Conservation (phyloP, 2,113 vertebrate genomes). For the Gopherus flavomarginatus region DNA sequence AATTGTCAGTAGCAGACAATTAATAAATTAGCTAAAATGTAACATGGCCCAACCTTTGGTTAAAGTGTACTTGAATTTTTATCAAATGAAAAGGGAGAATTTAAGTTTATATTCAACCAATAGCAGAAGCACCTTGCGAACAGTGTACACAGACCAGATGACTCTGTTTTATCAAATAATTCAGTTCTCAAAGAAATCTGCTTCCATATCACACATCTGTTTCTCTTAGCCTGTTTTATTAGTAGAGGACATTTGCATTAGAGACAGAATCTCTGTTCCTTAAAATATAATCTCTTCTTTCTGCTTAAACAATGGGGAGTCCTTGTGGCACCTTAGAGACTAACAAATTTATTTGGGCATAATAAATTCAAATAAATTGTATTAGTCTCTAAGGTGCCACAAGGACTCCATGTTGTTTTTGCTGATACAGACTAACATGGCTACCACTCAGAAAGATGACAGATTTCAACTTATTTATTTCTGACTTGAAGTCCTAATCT, state of each 20-base stretch:
- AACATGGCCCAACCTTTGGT: neutral
- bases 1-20: neutral
- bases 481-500: neutral
- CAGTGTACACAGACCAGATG: neutral
- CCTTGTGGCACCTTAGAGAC: no score
- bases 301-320: neutral
- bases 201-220: neutral
- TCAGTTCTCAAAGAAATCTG: neutral
- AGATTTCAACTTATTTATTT: neutral
- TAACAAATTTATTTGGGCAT: no score
- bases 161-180: neutral
- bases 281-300: neutral
- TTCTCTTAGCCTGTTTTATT: conserved; percentile 3
- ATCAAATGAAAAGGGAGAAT: neutral
- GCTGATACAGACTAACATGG: no score
- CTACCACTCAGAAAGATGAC: no score
- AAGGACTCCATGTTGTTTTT: no score
- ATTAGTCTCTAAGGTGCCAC: no score
- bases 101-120: neutral
- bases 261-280: neutral
- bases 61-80: neutral
- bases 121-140: neutral
- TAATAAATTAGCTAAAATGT: neutral
- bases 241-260: neutral
- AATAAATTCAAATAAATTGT: no score